Conservation (phyloP, 1,140 invertebrate species). For the Oncopodura yosiiana region DNA sequence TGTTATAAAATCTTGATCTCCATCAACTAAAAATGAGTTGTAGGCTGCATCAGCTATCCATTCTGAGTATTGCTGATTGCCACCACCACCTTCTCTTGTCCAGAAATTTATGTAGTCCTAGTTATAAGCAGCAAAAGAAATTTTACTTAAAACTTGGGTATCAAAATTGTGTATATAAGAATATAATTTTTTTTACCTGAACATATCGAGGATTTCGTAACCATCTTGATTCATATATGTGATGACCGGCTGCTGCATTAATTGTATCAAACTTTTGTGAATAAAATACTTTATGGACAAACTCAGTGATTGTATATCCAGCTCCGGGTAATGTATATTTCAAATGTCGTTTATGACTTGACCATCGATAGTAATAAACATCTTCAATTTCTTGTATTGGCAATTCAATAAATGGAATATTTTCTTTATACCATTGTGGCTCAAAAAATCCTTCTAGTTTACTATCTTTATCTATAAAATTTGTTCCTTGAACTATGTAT, state of each 20-base stretch:
- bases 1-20: constrained; percentile 25
- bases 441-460: constrained; percentile 23
- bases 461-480: constrained; percentile 20
- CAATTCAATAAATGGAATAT: constrained; percentile 32
- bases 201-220: constrained; percentile 20
- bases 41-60: constrained; percentile 30
- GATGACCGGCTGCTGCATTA: constrained; percentile 32
- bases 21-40: constrained; percentile 15
- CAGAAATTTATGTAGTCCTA: constrained; percentile 34
- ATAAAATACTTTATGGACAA: constrained; percentile 27
- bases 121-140: background rate
- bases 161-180: background rate
- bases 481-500: background rate
- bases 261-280: constrained; percentile 31
- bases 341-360: constrained; percentile 26
- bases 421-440: constrained; percentile 27
- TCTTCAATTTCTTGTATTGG: constrained; percentile 29
- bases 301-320: constrained; percentile 30
- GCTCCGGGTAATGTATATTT: constrained; percentile 27
- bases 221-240: constrained; percentile 32
- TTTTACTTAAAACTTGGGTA: background rate
- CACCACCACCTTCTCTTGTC: constrained; percentile 24
- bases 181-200: constrained; percentile 2
- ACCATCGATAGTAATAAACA: constrained; percentile 33
- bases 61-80: constrained; percentile 28